A percentile compares a stretch with the other conserved stretches of the same genome.
Conservation (phyloP, 35 echinoderm and acorn worm genomes). For the Patiria miniata region DNA sequence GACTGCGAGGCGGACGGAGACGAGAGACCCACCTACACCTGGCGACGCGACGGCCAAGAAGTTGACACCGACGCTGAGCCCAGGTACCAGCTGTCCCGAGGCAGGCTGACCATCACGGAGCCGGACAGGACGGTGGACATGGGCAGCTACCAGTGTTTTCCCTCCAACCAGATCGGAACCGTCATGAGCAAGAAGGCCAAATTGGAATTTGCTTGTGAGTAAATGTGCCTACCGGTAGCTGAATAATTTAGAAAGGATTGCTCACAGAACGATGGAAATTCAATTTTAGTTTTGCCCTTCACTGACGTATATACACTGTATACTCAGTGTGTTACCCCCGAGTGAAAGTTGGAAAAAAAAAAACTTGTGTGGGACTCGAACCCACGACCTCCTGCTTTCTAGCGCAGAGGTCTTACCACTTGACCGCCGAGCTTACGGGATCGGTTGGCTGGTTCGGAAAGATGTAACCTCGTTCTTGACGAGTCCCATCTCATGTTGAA, state of each 20-base stretch:
- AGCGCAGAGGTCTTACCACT: no score
- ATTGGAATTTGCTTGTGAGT: constrained; percentile 47
- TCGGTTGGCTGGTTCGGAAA: neutral
- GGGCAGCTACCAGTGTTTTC: constrained; percentile 19
- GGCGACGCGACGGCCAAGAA: neutral
- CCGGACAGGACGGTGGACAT: neutral
- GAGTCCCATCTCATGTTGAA: neutral
- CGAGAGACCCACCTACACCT: constrained; percentile 16
- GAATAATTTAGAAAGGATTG: neutral
- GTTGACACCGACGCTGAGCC: neutral
- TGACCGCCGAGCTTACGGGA: no score
- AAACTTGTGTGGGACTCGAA: no score
- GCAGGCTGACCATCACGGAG: constrained; percentile 32
- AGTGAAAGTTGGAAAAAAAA: no score
- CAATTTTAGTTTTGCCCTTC: no score
- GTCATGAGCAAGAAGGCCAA: constrained; percentile 35
- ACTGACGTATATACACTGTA: no score
- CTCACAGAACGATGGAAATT: neutral
- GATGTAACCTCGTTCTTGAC: neutral
- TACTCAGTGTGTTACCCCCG: no score
- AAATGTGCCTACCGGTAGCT: neutral
- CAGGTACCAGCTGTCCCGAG: neutral
- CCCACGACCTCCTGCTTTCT: no score
- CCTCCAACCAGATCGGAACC: constrained; percentile 7
- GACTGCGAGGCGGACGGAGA: constrained; percentile 38